Evolutionary conservation across 1,140 invertebrate genomes (phyloP), one percentile per base, ranked within the genome.

Genomic region (Nymphalis io): DNA sequence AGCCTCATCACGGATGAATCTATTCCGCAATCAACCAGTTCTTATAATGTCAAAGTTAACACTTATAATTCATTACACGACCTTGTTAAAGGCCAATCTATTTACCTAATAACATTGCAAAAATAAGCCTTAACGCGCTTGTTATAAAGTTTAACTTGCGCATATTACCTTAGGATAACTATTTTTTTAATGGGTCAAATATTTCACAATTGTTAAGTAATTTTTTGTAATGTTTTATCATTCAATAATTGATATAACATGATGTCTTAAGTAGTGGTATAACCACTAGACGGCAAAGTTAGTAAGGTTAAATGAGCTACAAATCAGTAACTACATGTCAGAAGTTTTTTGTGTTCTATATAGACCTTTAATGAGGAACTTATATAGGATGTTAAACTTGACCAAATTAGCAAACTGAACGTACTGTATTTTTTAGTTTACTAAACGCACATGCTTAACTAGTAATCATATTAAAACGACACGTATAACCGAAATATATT

Each of bases 31-130:
- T 65, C 55, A 59, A 75, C 74, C 68, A 46, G 73, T 74, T 78
- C 39, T 59, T 8, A 57, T 76, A 84, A 82, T 84, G 80, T 79
- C 80, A 84, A 76, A 84, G 82, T 78, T 82, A 75, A 77, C 71
- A 73, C 68, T 70, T 76, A 68, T 53, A 58, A 44, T 70, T 48
- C 27, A 51, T 57, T 48, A 18, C 16, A 27, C 72, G 74, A 75
- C 82, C 82, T 83, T 82, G 78, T 60, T 53, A 76, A 80, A 82
- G 78, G 78, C 71, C 72, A 63, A 69, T 39, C 13, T 57, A 65
- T 65, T 65, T 65, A 57, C 23, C 42, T 2, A 13, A 21, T 21
- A 21, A 15, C 61, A 21, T 33, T 20, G 4, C 42, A 27, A 60
- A 44, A 62, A 61, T 65, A n/a, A 60, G 15, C 38, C 53, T 70